phyloP scores from a whole-genome alignment of 2,888 invertebrate genomes.

The Siphlonurus alternatus region DNA sequence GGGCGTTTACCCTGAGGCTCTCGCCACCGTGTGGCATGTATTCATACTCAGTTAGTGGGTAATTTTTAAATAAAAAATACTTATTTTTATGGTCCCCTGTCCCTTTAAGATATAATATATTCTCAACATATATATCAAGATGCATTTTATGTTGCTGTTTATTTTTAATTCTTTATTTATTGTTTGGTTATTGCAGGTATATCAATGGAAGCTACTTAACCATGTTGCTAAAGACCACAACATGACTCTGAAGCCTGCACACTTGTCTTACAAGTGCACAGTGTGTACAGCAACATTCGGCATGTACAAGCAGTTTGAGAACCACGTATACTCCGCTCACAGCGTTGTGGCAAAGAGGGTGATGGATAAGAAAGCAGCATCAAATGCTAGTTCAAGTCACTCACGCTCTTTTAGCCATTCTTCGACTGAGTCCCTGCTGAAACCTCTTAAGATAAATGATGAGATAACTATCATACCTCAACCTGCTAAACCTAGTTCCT shows the following conservation, averaged over 20 bases:
- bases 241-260: constrained; percentile 80
- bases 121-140: too few species aligned
- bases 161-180: too few species aligned
- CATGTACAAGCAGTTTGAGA: constrained; percentile 90
- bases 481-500: constrained; percentile 32
- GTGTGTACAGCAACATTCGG: constrained; percentile 89
- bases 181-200: constrained; percentile 70
- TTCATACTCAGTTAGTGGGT: too few species aligned
- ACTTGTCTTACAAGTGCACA: constrained; percentile 87
- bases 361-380: constrained; percentile 49
- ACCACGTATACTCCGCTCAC: constrained; percentile 85
- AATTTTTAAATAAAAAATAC: too few species aligned
- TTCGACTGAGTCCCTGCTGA: constrained; percentile 44
- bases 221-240: constrained; percentile 87
- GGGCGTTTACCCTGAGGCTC: too few species aligned
- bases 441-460: constrained; percentile 73
- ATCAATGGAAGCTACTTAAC: constrained; percentile 82
- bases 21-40: too few species aligned
- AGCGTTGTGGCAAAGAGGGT: constrained; percentile 77
- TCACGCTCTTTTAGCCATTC: constrained; percentile 6
- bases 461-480: constrained; percentile 82
- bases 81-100: too few species aligned
- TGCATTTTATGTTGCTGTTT: too few species aligned
- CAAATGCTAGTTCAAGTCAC: constrained; percentile 17
- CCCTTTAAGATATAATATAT: too few species aligned